phyloP scores from a whole-genome alignment of 2,113 vertebrate genomes.

The Ictalurus furcatus region DNA sequence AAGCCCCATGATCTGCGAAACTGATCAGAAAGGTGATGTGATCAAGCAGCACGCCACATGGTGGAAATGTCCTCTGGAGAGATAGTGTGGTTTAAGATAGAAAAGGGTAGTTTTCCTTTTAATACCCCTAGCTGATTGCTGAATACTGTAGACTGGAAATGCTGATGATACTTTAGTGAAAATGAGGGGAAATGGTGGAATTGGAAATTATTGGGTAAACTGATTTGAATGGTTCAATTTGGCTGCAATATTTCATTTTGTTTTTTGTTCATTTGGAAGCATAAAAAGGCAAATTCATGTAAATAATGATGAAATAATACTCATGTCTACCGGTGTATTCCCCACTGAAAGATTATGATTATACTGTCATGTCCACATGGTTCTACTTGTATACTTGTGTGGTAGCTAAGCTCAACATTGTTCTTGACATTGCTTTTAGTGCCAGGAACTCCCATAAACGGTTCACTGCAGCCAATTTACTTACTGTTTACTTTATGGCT shows the following conservation, averaged over 20 bases:
- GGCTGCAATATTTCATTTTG: neutral
- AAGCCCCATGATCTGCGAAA: slow-evolving; percentile 39
- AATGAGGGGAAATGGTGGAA: neutral
- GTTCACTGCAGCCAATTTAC: slow-evolving; percentile 59
- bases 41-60: slow-evolving; percentile 33
- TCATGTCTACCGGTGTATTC: neutral
- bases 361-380: slow-evolving; percentile 4
- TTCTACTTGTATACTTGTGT: neutral
- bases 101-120: neutral
- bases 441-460: slow-evolving; percentile 54
- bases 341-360: neutral
- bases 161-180: neutral
- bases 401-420: slow-evolving; percentile 38
- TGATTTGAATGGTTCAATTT: neutral
- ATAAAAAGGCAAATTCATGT: neutral
- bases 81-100: neutral
- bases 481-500: slow-evolving; percentile 58
- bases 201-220: neutral
- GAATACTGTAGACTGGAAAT: neutral
- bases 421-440: slow-evolving; percentile 43
- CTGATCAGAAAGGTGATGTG: slow-evolving; percentile 54
- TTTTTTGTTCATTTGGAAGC: neutral
- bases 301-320: neutral
- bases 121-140: neutral
- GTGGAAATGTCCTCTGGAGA: slow-evolving; percentile 51